Conservation (phyloP, 2,797 vertebrate species). For the Tauraco hartlaubi region DNA sequence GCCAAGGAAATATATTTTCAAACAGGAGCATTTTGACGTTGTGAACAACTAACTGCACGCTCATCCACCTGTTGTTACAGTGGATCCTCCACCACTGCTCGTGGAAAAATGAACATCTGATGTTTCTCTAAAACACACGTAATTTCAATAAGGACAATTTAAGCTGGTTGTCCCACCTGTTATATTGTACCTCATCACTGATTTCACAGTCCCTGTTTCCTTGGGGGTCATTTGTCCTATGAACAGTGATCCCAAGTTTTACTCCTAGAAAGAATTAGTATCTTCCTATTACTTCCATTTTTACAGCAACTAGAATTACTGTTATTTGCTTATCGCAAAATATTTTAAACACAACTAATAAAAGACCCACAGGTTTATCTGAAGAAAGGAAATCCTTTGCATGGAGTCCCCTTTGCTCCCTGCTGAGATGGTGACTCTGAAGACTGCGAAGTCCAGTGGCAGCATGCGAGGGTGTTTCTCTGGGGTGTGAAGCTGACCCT, state of each 20-base stretch:
- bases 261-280: background rate
- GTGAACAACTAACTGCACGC: background rate
- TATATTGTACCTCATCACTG: background rate
- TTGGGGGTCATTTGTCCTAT: background rate
- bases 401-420: background rate
- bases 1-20: background rate
- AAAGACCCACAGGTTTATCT: background rate
- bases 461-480: background rate
- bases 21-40: background rate
- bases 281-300: background rate
- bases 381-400: conserved; percentile 18
- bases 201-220: background rate
- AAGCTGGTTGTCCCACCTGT: background rate
- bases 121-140: background rate
- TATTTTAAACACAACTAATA: background rate
- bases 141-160: background rate
- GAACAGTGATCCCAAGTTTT: background rate
- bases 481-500: background rate
- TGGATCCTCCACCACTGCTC: background rate
- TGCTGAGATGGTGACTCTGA: background rate
- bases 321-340: background rate
- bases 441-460: background rate
- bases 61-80: background rate
- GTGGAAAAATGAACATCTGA: background rate
- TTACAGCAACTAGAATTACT: background rate